Conservation (phyloP, 2,888 invertebrate species). For the Pteria penguin region DNA sequence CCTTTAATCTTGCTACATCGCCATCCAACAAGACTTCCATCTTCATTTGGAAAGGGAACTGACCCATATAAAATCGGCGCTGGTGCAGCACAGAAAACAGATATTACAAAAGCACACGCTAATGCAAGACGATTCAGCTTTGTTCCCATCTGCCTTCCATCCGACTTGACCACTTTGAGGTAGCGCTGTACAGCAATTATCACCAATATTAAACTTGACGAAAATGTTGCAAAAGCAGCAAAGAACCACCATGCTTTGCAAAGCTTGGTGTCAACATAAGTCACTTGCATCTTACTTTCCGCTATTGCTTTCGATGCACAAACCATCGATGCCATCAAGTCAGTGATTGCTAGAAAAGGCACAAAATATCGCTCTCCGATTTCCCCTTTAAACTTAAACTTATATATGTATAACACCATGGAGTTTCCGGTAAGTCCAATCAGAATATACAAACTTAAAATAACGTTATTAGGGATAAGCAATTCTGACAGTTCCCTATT, state of each 20-base stretch:
- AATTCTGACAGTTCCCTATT: neutral
- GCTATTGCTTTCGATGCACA: slow-evolving; percentile 13
- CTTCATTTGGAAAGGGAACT: slow-evolving; percentile 20
- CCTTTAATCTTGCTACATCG: slow-evolving; percentile 21
- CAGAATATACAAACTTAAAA: slow-evolving; percentile 12
- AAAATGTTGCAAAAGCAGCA: slow-evolving; percentile 4
- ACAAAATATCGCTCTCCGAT: slow-evolving; percentile 16
- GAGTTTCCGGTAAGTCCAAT: slow-evolving; percentile 12
- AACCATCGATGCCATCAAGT: neutral
- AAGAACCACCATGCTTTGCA: slow-evolving; percentile 21
- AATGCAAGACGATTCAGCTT: slow-evolving; percentile 9
- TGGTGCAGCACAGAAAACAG: slow-evolving; percentile 1
- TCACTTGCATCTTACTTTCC: slow-evolving; percentile 9
- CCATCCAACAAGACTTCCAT: slow-evolving; percentile 2
- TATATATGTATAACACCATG: slow-evolving; percentile 3
- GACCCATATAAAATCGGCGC: slow-evolving; percentile 12
- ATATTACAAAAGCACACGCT: neutral
- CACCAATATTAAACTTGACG: slow-evolving; percentile 8
- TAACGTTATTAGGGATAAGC: slow-evolving; percentile 18
- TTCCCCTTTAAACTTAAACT: neutral
- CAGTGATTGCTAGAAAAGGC: slow-evolving; percentile 18
- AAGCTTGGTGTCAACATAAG: neutral
- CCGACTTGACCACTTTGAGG: slow-evolving; percentile 16
- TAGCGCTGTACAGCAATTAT: slow-evolving; percentile 29
- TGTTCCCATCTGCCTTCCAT: slow-evolving; percentile 12